Conservation (phyloP, 1,140 invertebrate genomes). For the Solenopsis invicta region DNA sequence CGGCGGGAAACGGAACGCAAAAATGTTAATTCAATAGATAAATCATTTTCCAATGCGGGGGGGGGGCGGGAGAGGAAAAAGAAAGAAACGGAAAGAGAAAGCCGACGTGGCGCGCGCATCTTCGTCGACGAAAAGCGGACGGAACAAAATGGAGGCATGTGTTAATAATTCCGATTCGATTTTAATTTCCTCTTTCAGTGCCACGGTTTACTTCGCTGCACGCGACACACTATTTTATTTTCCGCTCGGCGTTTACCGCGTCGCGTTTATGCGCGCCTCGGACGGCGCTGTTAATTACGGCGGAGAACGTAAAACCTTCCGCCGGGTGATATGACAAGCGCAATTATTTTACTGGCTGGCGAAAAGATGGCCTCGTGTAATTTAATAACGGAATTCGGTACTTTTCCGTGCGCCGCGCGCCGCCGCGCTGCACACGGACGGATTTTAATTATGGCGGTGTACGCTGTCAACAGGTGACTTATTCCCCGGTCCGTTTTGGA, state of each 20-base stretch:
- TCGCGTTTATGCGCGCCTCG: conserved; percentile 12
- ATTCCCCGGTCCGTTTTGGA: conserved; percentile 85
- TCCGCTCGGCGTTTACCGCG: conserved; percentile 23
- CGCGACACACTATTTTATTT: conserved; percentile 25
- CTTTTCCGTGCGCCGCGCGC: background rate
- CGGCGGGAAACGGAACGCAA: conserved; percentile 18
- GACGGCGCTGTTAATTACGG: conserved; percentile 27
- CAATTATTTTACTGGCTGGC: conserved; percentile 39
- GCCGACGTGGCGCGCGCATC: background rate
- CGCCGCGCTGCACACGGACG: background rate
- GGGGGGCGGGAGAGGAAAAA: too few relatives aligned
- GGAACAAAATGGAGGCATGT: conserved; percentile 14
- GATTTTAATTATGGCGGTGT: conserved; percentile 54
- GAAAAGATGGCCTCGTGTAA: conserved; percentile 39
- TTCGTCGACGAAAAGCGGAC: background rate
- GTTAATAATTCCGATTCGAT: conserved; percentile 34
- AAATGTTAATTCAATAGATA: conserved; percentile 63
- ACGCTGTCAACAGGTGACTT: conserved; percentile 82
- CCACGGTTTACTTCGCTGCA: background rate
- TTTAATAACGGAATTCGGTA: conserved; percentile 49
- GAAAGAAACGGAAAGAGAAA: background rate
- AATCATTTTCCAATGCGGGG: conserved; percentile 61
- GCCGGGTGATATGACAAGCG: conserved; percentile 28
- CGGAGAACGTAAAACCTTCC: conserved; percentile 35
- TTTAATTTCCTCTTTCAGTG: conserved; percentile 49